Conservation (phyloP, 1,140 invertebrate species). For the Akabosia matsudoensis region DNA sequence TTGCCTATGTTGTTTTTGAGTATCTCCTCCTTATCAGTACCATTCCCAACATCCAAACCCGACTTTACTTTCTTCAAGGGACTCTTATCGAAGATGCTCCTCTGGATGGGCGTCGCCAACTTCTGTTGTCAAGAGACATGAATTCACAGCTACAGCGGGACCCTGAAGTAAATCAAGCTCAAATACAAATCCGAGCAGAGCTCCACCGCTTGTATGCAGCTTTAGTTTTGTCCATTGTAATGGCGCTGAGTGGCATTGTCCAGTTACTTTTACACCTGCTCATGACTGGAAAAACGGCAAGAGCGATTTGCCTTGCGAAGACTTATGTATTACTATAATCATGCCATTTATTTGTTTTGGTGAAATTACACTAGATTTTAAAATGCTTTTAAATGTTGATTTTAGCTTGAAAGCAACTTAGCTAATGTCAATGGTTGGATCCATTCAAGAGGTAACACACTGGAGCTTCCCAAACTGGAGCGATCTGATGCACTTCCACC, state of each 20-base stretch:
- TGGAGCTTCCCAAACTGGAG: neutral
- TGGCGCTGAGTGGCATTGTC: neutral
- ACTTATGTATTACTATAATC: neutral
- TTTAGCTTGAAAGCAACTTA: neutral
- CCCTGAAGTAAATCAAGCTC: neutral
- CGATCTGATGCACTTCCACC: constrained; percentile 1
- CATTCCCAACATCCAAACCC: neutral
- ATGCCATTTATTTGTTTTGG: neutral
- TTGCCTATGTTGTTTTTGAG: neutral
- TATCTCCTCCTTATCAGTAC: neutral
- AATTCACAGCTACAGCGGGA: neutral
- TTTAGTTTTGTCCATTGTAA: neutral
- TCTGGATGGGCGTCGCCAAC: neutral
- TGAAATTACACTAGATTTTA: neutral
- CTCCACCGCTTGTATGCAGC: constrained; percentile 5
- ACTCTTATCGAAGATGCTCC: neutral
- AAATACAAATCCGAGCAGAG: constrained; percentile 2
- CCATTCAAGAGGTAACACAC: neutral
- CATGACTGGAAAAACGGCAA: neutral
- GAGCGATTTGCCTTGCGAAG: neutral
- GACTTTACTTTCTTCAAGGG: neutral
- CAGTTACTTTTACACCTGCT: neutral
- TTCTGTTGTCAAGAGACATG: neutral
- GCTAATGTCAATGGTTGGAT: neutral
- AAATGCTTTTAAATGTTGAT: neutral